Evolutionary conservation across 2,113 vertebrate genomes (phyloP).

Genomic region (Solenodon paradoxus): DNA sequence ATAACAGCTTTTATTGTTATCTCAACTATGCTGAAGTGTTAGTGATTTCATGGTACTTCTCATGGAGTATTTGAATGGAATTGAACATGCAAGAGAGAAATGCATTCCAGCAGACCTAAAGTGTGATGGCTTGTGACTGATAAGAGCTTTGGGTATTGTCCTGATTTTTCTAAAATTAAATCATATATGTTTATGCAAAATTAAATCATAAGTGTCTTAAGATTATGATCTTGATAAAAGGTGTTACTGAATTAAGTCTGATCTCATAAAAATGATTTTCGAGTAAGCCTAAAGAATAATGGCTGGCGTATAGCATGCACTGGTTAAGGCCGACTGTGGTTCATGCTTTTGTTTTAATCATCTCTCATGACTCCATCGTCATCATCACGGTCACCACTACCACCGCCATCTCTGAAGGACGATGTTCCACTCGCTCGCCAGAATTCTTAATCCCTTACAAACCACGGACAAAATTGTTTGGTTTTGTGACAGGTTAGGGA

Average conservation of each 20-base stretch:
- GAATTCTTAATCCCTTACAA: neutral
- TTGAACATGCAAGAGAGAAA: neutral
- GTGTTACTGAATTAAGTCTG: neutral
- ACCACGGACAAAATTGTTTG: neutral
- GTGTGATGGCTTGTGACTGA: neutral
- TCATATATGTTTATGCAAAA: no score
- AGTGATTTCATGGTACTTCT: neutral
- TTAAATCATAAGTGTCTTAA: neutral
- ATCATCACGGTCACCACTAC: neutral
- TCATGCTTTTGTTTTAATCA: no score
- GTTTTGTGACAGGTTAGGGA: neutral
- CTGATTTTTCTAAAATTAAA: neutral
- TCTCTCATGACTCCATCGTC: no score
- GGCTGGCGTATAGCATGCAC: neutral
- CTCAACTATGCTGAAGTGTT: neutral
- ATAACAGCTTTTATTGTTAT: neutral
- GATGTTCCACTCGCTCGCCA: neutral
- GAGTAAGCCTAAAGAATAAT: neutral
- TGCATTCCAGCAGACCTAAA: neutral
- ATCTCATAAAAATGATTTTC: neutral
- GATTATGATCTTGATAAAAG: neutral
- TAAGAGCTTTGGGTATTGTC: neutral
- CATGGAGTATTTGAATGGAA: neutral
- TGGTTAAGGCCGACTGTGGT: no score
- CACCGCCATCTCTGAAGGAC: neutral